Conservation (phyloP, 2,888 invertebrate genomes). For the Mechanitis mazaeus region DNA sequence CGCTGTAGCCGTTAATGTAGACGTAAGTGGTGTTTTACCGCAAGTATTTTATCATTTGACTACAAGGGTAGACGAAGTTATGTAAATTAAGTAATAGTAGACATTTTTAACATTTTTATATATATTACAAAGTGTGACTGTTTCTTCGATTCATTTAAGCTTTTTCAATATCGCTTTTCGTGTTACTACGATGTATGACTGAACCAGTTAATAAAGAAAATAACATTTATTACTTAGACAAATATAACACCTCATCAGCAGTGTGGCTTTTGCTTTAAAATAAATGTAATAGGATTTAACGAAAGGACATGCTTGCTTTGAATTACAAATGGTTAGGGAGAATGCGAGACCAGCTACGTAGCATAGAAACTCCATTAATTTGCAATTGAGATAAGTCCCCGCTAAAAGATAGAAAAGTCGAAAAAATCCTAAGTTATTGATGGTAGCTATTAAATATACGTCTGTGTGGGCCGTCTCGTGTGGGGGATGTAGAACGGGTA, state of each 20-base stretch:
- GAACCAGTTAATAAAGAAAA: conserved; percentile 43
- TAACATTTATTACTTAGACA: not conserved
- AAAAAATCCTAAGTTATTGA: conserved; percentile 72
- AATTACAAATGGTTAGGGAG: conserved; percentile 57
- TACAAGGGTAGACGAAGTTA: conserved; percentile 34
- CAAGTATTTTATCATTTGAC: conserved; percentile 42
- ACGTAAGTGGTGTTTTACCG: conserved; percentile 48
- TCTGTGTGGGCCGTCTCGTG: conserved; percentile 52
- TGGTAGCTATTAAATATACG: conserved; percentile 74
- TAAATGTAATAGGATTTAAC: conserved; percentile 18
- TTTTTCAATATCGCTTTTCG: conserved; percentile 66
- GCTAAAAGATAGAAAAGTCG: conserved; percentile 58
- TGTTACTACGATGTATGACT: conserved; percentile 65
- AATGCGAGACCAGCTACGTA: conserved; percentile 47
- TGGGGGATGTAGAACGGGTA: conserved; percentile 65
- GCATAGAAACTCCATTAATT: conserved; percentile 70
- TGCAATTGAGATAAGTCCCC: conserved; percentile 70
- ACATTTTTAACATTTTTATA: conserved; percentile 39
- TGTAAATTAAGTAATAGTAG: conserved; percentile 53
- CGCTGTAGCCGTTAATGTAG: conserved; percentile 57
- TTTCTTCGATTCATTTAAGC: conserved; percentile 57
- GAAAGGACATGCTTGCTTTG: conserved; percentile 51
- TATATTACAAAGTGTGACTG: conserved; percentile 35
- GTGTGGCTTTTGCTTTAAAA: conserved; percentile 8
- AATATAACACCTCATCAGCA: not conserved